Percentiles rank a stretch among this genome's conserved stretches.
phyloP scores from a whole-genome alignment of 2,797 vertebrate genomes.

The Poeciliopsis turneri region DNA sequence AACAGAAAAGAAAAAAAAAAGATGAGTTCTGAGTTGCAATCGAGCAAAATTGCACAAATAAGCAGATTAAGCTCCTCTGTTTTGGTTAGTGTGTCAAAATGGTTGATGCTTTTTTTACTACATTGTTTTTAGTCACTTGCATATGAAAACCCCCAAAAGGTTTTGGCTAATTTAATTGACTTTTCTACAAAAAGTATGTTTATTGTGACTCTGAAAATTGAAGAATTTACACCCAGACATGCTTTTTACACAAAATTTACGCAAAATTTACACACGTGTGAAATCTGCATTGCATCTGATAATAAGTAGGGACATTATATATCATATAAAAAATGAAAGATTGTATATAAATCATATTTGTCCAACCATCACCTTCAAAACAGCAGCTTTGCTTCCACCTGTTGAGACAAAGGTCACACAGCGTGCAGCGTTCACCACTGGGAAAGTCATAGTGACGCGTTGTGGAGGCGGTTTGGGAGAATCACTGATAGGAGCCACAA shows the following conservation, averaged over 20 bases:
- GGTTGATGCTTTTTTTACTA: background rate
- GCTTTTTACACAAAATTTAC: no score
- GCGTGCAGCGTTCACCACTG: slow-evolving; percentile 87
- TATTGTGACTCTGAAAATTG: slow-evolving; percentile 6
- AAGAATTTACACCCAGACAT: background rate
- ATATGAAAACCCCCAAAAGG: background rate
- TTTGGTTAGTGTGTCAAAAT: background rate
- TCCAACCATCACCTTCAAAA: slow-evolving; percentile 84
- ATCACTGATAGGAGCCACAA: slow-evolving; percentile 88
- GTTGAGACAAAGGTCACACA: slow-evolving; percentile 89
- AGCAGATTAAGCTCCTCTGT: background rate
- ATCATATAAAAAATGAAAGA: background rate
- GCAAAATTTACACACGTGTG: background rate
- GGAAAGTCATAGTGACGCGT: slow-evolving; percentile 91
- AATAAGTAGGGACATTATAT: background rate
- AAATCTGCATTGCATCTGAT: background rate
- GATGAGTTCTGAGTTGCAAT: slow-evolving; percentile 30
- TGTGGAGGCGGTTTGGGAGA: slow-evolving; percentile 91
- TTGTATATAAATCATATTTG: background rate
- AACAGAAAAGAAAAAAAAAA: slow-evolving; percentile 8
- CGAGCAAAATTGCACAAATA: background rate
- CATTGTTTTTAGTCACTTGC: background rate
- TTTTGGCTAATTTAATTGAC: background rate
- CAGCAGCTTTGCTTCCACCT: slow-evolving; percentile 88
- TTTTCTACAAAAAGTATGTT: background rate